Evolutionary conservation across 1,140 invertebrate species (phyloP), one percentile per base, ranked within the genome.

Genomic region (Lerema accius): DNA sequence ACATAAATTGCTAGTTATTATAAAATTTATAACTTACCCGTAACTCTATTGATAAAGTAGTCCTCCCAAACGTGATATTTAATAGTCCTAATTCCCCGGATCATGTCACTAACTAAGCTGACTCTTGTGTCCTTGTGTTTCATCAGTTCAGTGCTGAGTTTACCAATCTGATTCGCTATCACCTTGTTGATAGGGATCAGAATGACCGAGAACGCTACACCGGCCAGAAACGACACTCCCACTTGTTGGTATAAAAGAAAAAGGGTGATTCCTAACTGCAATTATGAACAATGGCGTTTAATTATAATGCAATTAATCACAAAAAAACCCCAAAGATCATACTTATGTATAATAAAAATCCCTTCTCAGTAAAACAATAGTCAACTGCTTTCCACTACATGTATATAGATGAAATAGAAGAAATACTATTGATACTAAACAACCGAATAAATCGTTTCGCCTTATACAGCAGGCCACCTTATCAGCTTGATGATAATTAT

Each of bases 61-160:
- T 95, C 92, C 86, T 99, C 98, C 98, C 98, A 99, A 15, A 96
- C 95, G 84, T 98, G 96, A 39, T 98, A 92, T 91, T 99, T 99
- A 5, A 99, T 94, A 9, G 96, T 95, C 66, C 95, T 93, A 45
- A 99, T 97, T 15, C 97, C 97, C 69, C 93, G 92, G 42, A 99
- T 91, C 64, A 97, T 92, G 92, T 99, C 98, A 48, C 95, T 96
- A 76, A 98, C 97, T 4, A 98, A 80, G 80, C 96, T 96, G 0
- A 99, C 96, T 76, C 98, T 93, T 13, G 93, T 86, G 91, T 99
- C 99, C 92, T 99, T 99, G 69, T 95, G 93, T 6, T 92, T 85
- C 98, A 99, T 99, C 91, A 99, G 93, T 80, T 95, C 94, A 60
- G 92, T 94, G 78, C 97, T 99, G 11, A 98, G 92, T 39, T 93